Evolutionary conservation across 1,140 invertebrate species (phyloP), one percentile per base, ranked within the genome.

Genomic region (Chrysomallon squamiferum): DNA sequence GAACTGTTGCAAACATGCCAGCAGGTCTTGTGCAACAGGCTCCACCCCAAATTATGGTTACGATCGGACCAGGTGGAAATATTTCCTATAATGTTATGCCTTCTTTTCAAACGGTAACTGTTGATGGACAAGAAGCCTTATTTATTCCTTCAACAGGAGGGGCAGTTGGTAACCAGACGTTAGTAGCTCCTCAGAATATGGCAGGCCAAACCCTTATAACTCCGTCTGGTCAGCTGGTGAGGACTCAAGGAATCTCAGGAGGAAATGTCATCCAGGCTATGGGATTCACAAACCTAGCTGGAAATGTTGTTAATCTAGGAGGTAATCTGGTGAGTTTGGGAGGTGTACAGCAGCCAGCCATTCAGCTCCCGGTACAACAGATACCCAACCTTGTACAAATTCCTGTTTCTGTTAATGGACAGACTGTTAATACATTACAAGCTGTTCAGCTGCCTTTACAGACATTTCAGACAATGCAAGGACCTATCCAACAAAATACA

Each of bases 101-200:
- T 1, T 90, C 90, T 41, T 91, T 95, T 89, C 94, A 96, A 84
- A 93, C 93, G 0, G 92, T 97, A 9, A 95, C 93, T 25, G 92
- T 96, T 6, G 94, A 96, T 84, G 94, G 94, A 0, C 94, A 96
- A 79, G 95, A 96, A 79, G 93, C 94, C 0, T 88, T 96, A 27
- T 93, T 96, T 81, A 93, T 95, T 77, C 94, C 93, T 9, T 49
- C 66, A 50, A 20, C 61, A 41, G 60, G 62, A 58, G 54, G 49
- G 25, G 66, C 66, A 32, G 59, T 50, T 35, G 58, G 50, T 13
- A 57, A 75, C 64, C 59, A 77, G 62, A n/a, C 88, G 84, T 77
- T 87, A 86, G 73, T 50, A 65, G 30, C 90, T 0, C 47, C 49
- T 13, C 52, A 27, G 13, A 68, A 62, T 30, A 74, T 68, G 35